Evolutionary conservation across 2,888 invertebrate genomes (phyloP), one percentile per base, ranked within the genome.

Genomic region (Drosophila rellima): DNA sequence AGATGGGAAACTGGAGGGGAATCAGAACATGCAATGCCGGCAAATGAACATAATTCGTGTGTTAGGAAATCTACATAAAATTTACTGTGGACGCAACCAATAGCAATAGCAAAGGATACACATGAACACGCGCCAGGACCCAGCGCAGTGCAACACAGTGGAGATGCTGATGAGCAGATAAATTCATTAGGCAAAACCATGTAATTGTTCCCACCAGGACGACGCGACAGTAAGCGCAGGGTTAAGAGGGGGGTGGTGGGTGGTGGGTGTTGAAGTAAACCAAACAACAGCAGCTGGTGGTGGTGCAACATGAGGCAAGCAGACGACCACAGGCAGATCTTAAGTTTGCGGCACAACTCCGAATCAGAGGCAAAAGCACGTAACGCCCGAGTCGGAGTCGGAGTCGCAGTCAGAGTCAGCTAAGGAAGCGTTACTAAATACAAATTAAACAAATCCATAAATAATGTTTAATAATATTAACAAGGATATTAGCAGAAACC

Each of bases 371-470:
- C 74, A 48, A 39, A 37, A 67, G 65, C 79, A 79, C 75, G 79
- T 64, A 62, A n/a, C n/a, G 35, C 59, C 29, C 15, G 26, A 45
- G 26, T 26, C 15, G 15, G 39, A 59, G 57, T 56, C 60, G 52
- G 45, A 8, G 18, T 11, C n/a, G n/a, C 33, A 57, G 57, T 55
- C 59, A 52, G 42, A 11, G 20, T 13, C 51, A 52, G 70, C 62
- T 60, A 67, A 64, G 67, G 61, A 74, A 76, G 83, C 88, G 88
- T 84, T 89, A 91, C 91, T 91, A 91, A 91, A 91, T 91, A 91
- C 91, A 91, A 91, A 91, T 91, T 91, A 91, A 91, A 91, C 91
- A 91, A 91, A 91, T 91, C 91, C 92, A 91, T 91, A 91, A 91
- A 91, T 91, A 91, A 91, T 91, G 92, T 91, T 91, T 91, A 91